These are phyloP conservation scores for Cnemophilus loriae DNA, from an alignment of 2,113 vertebrate genomes.

Conservation along the genomic window DNA sequence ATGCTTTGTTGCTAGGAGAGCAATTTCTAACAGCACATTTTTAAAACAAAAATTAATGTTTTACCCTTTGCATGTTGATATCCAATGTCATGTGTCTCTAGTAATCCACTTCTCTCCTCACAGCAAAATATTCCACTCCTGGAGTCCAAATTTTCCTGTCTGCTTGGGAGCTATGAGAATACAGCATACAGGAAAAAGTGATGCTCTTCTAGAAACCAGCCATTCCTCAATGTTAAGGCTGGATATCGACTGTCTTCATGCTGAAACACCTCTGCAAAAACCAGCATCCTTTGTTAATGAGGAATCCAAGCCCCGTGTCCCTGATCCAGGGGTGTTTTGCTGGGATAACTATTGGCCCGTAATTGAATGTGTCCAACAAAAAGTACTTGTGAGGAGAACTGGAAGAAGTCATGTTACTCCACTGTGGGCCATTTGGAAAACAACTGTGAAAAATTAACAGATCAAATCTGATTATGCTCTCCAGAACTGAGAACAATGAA, in stretches of 20 bases:
- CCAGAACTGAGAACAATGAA: neutral
- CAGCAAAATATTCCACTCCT: slow-evolving; percentile 38
- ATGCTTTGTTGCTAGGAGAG: slow-evolving; percentile 41
- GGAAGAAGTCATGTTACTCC: neutral
- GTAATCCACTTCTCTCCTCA: neutral
- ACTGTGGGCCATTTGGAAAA: neutral
- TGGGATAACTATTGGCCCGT: neutral
- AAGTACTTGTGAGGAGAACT: neutral
- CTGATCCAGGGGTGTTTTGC: neutral
- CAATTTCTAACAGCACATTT: neutral
- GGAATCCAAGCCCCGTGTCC: neutral
- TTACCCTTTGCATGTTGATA: neutral
- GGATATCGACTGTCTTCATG: neutral
- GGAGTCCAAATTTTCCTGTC: slow-evolving; percentile 43
- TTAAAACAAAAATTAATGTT: slow-evolving; percentile 22
- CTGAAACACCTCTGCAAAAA: neutral
- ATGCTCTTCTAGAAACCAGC: neutral
- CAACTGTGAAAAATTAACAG: neutral
- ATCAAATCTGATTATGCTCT: neutral
- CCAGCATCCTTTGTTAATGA: neutral
- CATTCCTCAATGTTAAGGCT: neutral
- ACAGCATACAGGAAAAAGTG: slow-evolving; percentile 9
- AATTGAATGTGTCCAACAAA: neutral
- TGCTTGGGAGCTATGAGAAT: neutral
- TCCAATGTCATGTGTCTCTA: slow-evolving; percentile 12